A percentile compares a stretch with the other conserved stretches of the same genome.
phyloP scores from a whole-genome alignment of 2,888 invertebrate genomes.

The Digitonthophagus gazella region DNA sequence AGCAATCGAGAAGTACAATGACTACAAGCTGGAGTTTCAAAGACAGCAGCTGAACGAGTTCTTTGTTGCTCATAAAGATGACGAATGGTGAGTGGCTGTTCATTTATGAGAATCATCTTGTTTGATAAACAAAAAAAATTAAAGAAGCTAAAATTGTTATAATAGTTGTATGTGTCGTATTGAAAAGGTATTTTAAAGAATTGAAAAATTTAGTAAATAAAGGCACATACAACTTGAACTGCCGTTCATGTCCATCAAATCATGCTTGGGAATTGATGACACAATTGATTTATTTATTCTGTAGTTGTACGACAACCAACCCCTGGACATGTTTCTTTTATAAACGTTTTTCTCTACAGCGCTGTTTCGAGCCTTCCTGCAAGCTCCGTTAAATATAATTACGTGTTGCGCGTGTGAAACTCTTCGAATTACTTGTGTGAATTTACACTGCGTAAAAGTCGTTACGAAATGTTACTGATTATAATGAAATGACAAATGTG shows the following conservation, averaged over 20 bases:
- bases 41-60: conserved; percentile 97
- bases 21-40: conserved; percentile 96
- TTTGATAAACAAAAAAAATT: conserved; percentile 7
- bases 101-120: conserved; percentile 16
- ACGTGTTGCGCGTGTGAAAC: conserved; percentile 49
- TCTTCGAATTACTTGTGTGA: conserved; percentile 41
- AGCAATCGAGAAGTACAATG: conserved; percentile 94
- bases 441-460: conserved; percentile 38
- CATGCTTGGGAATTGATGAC: conserved; percentile 15
- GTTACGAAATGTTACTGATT: conserved; percentile 21
- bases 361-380: conserved; percentile 48
- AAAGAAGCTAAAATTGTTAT: conserved; percentile 8
- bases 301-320: conserved; percentile 16
- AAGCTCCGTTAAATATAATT: conserved; percentile 47
- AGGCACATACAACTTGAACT: conserved; percentile 25
- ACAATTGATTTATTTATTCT: conserved; percentile 18
- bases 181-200: conserved; percentile 3
- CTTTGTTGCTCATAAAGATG: conserved; percentile 98
- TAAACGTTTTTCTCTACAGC: conserved; percentile 51
- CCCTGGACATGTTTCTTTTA: conserved; percentile 34
- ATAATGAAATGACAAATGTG: conserved; percentile 28
- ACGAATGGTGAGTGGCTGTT: conserved; percentile 86
- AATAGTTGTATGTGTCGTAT: conserved; percentile 25
- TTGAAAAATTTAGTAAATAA: conserved; percentile 1
- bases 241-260: conserved; percentile 16